Percentiles rank a stretch among this genome's conserved stretches.
phyloP scores from a whole-genome alignment of 2,113 vertebrate genomes.

The Cranoglanis bouderius region DNA sequence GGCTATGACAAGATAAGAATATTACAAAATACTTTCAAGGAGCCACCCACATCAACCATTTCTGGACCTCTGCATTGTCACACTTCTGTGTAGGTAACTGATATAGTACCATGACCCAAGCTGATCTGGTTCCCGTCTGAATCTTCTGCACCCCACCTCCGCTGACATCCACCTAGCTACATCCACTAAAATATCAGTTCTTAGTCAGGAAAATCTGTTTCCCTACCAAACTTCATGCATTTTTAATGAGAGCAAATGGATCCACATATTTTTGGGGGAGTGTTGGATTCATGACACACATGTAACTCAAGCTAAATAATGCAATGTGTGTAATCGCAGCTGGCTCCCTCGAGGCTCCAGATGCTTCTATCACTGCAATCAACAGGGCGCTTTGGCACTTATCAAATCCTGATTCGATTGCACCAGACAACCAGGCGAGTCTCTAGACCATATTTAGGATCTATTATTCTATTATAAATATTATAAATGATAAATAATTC shows the following conservation, averaged over 20 bases:
- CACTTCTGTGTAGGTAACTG: background rate
- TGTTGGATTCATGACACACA: constrained; percentile 43
- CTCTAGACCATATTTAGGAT: no score
- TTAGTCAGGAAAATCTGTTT: constrained; percentile 45
- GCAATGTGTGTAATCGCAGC: constrained; percentile 54
- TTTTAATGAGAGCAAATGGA: constrained; percentile 62
- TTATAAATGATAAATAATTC: background rate
- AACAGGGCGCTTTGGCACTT: constrained; percentile 7
- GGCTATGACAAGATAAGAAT: constrained; percentile 7
- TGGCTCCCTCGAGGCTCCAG: constrained; percentile 30
- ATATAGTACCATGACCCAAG: background rate
- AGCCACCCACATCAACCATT: background rate
- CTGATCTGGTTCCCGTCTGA: constrained; percentile 7
- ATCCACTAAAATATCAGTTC: constrained; percentile 48
- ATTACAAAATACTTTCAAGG: background rate
- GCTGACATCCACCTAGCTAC: constrained; percentile 14
- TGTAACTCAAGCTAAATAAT: constrained; percentile 60
- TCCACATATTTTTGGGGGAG: constrained; percentile 42
- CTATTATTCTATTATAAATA: background rate
- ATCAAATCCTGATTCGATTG: constrained; percentile 26
- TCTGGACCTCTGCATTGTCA: background rate
- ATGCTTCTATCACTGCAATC: constrained; percentile 20
- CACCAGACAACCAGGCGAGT: background rate
- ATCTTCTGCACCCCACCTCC: constrained; percentile 11
- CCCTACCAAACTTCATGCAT: constrained; percentile 42